A percentile compares a stretch with the other conserved stretches of the same genome.
Conservation (phyloP, 2,113 vertebrate genomes). For the Megalops atlanticus region DNA sequence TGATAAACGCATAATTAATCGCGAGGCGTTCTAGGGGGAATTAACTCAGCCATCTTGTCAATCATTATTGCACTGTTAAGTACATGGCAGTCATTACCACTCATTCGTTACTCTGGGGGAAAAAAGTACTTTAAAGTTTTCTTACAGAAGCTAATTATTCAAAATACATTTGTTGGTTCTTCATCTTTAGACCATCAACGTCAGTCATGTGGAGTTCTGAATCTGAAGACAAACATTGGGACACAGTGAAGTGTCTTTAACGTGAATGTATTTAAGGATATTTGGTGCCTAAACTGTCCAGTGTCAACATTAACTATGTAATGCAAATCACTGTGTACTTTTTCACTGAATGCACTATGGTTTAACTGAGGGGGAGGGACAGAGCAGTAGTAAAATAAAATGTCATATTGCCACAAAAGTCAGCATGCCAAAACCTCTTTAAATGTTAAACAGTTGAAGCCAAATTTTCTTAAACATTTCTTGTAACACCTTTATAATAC, state of each 20-base stretch:
- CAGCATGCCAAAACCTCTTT: too few species aligned
- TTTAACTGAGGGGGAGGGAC: too few species aligned
- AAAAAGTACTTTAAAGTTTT: too few species aligned
- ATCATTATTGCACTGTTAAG: background rate
- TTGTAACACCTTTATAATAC: too few species aligned
- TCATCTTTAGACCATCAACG: too few species aligned
- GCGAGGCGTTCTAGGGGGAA: background rate
- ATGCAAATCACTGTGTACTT: background rate
- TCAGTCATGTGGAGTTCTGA: background rate
- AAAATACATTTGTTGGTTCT: too few species aligned
- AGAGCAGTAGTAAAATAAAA: too few species aligned
- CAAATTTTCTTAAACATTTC: too few species aligned
- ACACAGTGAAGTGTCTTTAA: background rate
- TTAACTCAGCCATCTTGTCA: background rate
- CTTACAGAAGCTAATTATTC: too few species aligned
- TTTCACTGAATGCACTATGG: background rate
- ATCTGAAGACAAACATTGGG: background rate
- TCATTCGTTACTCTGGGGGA: background rate
- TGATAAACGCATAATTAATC: background rate
- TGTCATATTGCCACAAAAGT: too few species aligned
- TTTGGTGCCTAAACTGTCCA: conserved; percentile 5
- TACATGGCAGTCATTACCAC: background rate
- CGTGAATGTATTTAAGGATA: background rate
- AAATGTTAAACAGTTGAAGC: too few species aligned
- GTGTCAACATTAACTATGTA: background rate